Conservation (phyloP, 1,140 invertebrate genomes). For the Sitodiplosis mosellana region DNA sequence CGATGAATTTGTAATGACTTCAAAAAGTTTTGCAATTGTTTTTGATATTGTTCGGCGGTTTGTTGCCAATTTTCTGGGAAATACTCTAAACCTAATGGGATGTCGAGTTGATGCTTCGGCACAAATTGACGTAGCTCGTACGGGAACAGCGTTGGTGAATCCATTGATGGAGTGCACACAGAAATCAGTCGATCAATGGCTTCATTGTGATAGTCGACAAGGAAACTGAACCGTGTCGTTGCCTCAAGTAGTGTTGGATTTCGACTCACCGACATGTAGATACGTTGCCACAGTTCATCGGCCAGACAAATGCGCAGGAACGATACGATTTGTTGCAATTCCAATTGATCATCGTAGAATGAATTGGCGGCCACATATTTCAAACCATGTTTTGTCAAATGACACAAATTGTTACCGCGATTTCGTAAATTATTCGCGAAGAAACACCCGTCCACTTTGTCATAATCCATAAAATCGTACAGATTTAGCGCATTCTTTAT, state of each 20-base stretch:
- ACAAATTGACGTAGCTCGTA: conserved; percentile 30
- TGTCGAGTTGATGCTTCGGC: conserved; percentile 11
- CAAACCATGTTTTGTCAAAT: conserved; percentile 8
- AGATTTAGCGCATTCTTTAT: conserved; percentile 8
- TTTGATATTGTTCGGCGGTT: not conserved
- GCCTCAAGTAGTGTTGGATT: conserved; percentile 28
- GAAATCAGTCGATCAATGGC: conserved; percentile 37
- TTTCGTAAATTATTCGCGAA: too few relatives aligned
- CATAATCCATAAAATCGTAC: not conserved
- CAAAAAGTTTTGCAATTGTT: not conserved
- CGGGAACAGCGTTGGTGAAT: conserved; percentile 28
- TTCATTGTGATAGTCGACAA: conserved; percentile 42
- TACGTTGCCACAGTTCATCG: conserved; percentile 41
- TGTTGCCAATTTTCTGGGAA: conserved; percentile 32
- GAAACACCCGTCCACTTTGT: too few relatives aligned
- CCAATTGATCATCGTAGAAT: not conserved
- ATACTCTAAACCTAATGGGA: conserved; percentile 32
- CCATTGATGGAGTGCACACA: conserved; percentile 33
- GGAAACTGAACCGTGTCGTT: conserved; percentile 33
- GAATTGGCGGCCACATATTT: conserved; percentile 9
- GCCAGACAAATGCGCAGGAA: conserved; percentile 18
- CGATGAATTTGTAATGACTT: not conserved
- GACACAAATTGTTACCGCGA: too few relatives aligned
- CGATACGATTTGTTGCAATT: conserved; percentile 8
- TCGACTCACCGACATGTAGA: conserved; percentile 29